Base-by-base conservation (phyloP, 2,113 vertebrate genomes). In the Orycteropus afer region DNA sequence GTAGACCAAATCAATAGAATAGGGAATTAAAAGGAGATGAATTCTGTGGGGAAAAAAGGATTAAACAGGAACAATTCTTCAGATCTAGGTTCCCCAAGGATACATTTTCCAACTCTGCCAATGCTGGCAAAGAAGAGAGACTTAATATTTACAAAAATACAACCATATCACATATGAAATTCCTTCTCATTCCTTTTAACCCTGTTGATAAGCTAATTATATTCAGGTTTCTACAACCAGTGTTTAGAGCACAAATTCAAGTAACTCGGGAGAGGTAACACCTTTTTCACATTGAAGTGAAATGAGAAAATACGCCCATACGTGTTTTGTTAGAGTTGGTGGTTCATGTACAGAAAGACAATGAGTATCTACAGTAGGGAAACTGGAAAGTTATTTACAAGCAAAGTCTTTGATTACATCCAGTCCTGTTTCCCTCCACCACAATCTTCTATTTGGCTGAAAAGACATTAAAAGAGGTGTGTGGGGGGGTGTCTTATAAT, bases 1-100 rank as follows among this genome's bases (percentile, higher is more conserved):
- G 22, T 59, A 89, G 51, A 34, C 49, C 85, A 74, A 67, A 15
- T 77, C 86, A 93, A 77, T 93, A 63, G 37, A 81, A 3, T 10
- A 82, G n/a, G 65, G 65, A 63, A 65, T 69, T 92, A 83, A 86
- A 74, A 7, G 34, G 87, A 95, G 77, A 76, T 77, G 29, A 89
- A 84, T 71, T 94, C 47, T 29, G 18, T 65, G 37, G 42, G 81
- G 47, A 74, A 40, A 69, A 51, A 77, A 91, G 80, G 92, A 37
- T 49, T 76, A 83, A 96, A 78, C 61, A 79, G 73, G 90, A 89
- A 79, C 17, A 82, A 29, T 45, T 86, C 55, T 94, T 93, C 23
- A 86, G 45, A 86, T 59, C 80, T 61, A 25, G 23, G 51, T 65
- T 93, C n/a, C 71, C 65, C 42, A 74, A 87, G 47, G 57, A 73